These are phyloP conservation scores for Euplagia quadripunctaria DNA, from an alignment of 2,888 invertebrate species.

Conservation along the genomic window DNA sequence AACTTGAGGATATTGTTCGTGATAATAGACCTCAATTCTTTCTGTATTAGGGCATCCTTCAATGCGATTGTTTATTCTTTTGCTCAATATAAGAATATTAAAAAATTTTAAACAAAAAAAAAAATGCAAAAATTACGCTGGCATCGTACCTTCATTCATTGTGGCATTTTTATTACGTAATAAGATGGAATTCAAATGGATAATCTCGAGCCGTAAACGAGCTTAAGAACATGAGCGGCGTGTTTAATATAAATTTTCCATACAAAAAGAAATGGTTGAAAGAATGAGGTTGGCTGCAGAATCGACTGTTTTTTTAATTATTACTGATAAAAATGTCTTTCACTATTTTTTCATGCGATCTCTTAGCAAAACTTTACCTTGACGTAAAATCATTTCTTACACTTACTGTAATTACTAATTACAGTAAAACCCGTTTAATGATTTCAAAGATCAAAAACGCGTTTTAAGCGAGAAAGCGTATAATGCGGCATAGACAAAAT, in stretches of 20 bases:
- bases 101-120: too few relatives aligned
- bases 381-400: background rate
- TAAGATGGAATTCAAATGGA: conserved; percentile 75
- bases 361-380: background rate
- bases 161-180: conserved; percentile 77
- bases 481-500: too few relatives aligned
- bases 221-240: conserved; percentile 67
- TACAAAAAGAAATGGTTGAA: conserved; percentile 59
- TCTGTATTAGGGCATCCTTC: too few relatives aligned
- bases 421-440: too few relatives aligned
- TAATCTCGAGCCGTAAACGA: conserved; percentile 75
- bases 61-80: too few relatives aligned
- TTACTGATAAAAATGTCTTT: background rate
- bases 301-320: conserved; percentile 30
- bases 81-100: too few relatives aligned
- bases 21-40: too few relatives aligned
- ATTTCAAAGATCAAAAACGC: too few relatives aligned
- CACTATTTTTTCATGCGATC: background rate
- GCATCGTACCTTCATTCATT: conserved; percentile 67
- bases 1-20: too few relatives aligned
- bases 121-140: conserved; percentile 34
- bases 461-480: too few relatives aligned
- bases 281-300: conserved; percentile 44
- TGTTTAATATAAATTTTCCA: conserved; percentile 69
- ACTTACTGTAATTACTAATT: too few relatives aligned